A percentile compares a stretch with the other conserved stretches of the same genome.
These are phyloP conservation scores for Panthera uncia DNA, from an alignment of 2,113 vertebrate species.

Conservation along the genomic window DNA sequence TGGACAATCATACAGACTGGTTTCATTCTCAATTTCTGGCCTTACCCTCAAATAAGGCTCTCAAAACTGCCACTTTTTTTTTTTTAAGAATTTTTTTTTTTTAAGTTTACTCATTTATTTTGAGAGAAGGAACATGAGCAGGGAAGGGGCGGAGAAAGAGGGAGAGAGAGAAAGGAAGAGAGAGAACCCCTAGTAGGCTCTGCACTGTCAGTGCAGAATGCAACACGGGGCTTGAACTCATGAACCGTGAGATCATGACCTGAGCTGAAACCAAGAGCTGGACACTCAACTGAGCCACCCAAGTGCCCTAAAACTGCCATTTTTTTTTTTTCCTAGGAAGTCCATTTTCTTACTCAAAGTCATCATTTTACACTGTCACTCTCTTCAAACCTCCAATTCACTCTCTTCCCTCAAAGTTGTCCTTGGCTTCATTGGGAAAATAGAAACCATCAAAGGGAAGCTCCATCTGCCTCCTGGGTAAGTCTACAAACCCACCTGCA, in stretches of 20 bases:
- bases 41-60: not conserved
- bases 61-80: not conserved
- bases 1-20: not conserved
- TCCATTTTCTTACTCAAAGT: not conserved
- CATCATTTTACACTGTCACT: not conserved
- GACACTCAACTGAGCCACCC: no score
- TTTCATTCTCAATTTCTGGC: slow-evolving; percentile 29
- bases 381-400: not conserved
- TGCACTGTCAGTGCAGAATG: no score
- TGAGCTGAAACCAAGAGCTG: no score
- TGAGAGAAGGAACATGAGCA: no score
- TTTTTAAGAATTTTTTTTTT: no score
- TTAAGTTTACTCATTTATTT: no score
- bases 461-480: not conserved
- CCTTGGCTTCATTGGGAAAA: not conserved
- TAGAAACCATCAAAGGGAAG: not conserved
- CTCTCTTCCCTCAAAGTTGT: not conserved
- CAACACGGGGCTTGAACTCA: no score
- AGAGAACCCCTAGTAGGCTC: no score
- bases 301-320: no score
- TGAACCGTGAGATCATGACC: no score
- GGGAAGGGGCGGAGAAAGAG: no score
- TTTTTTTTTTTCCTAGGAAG: not conserved
- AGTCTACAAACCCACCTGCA: not conserved
- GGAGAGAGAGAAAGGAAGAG: no score